A percentile compares a stretch with the other conserved stretches of the same genome.
Conservation (phyloP, 2,113 vertebrate genomes). For the Xiphophorus hellerii region DNA sequence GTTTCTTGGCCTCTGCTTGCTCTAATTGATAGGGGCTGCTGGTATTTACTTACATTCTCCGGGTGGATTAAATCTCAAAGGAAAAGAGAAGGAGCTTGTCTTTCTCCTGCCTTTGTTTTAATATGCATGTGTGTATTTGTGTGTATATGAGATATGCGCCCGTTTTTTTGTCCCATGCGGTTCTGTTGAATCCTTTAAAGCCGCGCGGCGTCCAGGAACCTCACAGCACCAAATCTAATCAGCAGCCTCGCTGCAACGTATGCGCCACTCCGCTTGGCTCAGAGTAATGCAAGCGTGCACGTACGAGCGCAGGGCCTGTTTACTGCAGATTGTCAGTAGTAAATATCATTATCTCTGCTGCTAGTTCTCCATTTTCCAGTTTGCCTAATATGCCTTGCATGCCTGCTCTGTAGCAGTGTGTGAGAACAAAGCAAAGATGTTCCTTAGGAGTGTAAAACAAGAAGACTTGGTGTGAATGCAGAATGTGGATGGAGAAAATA, state of each 20-base stretch:
- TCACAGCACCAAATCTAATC: slow-evolving; percentile 67
- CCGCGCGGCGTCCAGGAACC: slow-evolving; percentile 43
- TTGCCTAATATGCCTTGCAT: slow-evolving; percentile 19
- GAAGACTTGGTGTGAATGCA: not conserved
- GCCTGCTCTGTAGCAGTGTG: slow-evolving; percentile 4
- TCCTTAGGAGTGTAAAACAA: not conserved
- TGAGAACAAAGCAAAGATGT: slow-evolving; percentile 15
- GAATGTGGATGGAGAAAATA: not conserved
- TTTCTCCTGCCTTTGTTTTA: slow-evolving; percentile 56
- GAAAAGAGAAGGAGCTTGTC: slow-evolving; percentile 47
- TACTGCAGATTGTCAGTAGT: slow-evolving; percentile 53
- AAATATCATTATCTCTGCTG: slow-evolving; percentile 52
- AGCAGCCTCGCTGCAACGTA: slow-evolving; percentile 36
- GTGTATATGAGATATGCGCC: not conserved
- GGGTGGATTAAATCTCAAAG: slow-evolving; percentile 71
- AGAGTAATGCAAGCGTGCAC: not conserved
- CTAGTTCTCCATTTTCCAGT: slow-evolving; percentile 50
- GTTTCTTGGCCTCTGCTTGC: slow-evolving; percentile 57
- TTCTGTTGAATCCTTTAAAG: slow-evolving; percentile 59
- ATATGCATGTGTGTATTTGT: slow-evolving; percentile 26
- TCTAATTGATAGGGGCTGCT: slow-evolving; percentile 73
- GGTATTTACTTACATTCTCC: slow-evolving; percentile 71
- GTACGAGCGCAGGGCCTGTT: slow-evolving; percentile 34
- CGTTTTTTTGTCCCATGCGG: slow-evolving; percentile 31
- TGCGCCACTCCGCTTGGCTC: slow-evolving; percentile 36